Evolutionary conservation across 2,797 vertebrate species (phyloP), one percentile per base, ranked within the genome.

Genomic region (Centroberyx gerrardi): DNA sequence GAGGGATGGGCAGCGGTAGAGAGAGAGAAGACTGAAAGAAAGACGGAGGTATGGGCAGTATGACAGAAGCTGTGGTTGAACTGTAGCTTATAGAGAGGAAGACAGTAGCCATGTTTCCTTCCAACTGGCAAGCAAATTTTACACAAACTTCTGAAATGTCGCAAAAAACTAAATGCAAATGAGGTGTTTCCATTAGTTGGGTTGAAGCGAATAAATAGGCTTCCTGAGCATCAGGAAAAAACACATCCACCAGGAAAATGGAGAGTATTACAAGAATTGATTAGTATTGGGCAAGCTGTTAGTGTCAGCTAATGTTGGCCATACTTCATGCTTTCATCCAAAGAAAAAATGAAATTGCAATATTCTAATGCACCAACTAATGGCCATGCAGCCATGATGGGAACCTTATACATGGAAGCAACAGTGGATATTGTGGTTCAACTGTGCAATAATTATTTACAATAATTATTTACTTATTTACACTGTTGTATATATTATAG

Each of bases 321-420:
- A 69, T 87, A 64, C 52, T 62, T 87, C 80, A 82, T 62, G 64
- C 73, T 83, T 86, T 80, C 72, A 71, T 82, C 73, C 75, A 76
- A 48, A 29, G 5, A 76, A 76, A 70, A 73, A 31, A 74, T 53
- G 62, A 49, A 58, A 55, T 74, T 84, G 22, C 63, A 61, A 42
- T 71, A 67, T 60, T 71, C 66, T 56, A 15, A 27, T 31, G 58
- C 40, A 60, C n/a, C 49, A 49, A 58, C 62, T 33, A n/a, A 33
- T 33, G 33, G 33, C 33, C 33, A 33, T 33, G 7, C 33, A 33
- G 7, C 33, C 33, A 7, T 33, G 31, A 33, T 33, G 31, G 31
- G 31, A 3, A 33, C 31, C 31, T 33, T 4, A 4, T 6, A 33
- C 22, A 22, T 22, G 1, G 22, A 22, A 22, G 22, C 22, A 22